These are phyloP conservation scores for Artemia franciscana DNA, from an alignment of 1,140 invertebrate genomes.

Conservation along the genomic window DNA sequence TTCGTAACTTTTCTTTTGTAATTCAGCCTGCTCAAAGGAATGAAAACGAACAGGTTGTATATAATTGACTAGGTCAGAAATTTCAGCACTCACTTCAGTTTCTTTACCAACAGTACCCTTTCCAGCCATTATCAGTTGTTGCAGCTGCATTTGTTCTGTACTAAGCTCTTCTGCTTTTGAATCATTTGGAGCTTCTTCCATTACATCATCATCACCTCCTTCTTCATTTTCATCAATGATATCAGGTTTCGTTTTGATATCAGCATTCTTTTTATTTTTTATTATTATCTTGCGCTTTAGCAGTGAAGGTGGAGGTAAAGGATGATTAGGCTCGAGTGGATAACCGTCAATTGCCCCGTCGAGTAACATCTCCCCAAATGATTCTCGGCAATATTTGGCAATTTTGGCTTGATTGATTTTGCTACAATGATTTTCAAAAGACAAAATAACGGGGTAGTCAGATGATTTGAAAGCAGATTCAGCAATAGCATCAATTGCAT, in stretches of 20 bases:
- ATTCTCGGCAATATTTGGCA: constrained; percentile 80
- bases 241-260: constrained; percentile 33
- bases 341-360: constrained; percentile 63
- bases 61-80: constrained; percentile 90
- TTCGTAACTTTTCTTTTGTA: constrained; percentile 78
- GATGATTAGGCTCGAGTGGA: constrained; percentile 45
- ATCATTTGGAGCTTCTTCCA: constrained; percentile 20
- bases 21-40: constrained; percentile 79
- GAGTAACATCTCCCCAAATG: constrained; percentile 84
- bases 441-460: constrained; percentile 82
- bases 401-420: constrained; percentile 89
- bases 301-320: constrained; percentile 60
- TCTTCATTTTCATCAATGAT: constrained; percentile 14
- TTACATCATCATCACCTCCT: no score
- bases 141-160: constrained; percentile 14
- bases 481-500: constrained; percentile 88
- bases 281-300: constrained; percentile 83
- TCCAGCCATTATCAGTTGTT: constrained; percentile 20
- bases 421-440: constrained; percentile 97
- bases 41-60: constrained; percentile 89
- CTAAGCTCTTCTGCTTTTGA: constrained; percentile 26
- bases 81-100: constrained; percentile 81
- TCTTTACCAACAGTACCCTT: constrained; percentile 43
- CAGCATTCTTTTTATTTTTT: constrained; percentile 94
- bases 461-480: constrained; percentile 95